phyloP scores from a whole-genome alignment of 2,888 invertebrate genomes.

The Microplitis manilae region DNA sequence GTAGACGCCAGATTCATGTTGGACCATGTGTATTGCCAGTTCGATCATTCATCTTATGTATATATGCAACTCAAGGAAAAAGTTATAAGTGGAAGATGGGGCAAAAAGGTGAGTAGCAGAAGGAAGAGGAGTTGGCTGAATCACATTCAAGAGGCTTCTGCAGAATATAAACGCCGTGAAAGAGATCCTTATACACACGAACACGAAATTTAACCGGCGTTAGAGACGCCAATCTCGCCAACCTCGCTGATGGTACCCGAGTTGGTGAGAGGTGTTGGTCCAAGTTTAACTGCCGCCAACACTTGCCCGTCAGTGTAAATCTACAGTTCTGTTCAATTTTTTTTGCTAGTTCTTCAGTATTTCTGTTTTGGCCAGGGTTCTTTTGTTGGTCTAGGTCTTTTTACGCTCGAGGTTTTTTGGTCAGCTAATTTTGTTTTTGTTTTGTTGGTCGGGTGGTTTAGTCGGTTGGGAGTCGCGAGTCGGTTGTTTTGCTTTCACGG shows the following conservation, averaged over 20 bases:
- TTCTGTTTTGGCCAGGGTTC: background rate
- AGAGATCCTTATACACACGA: background rate
- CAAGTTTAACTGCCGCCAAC: too few relatives aligned
- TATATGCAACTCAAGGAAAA: slow-evolving; percentile 7
- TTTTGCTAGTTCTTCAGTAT: background rate
- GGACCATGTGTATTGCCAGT: slow-evolving; percentile 52
- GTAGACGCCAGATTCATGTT: background rate
- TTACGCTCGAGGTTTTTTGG: background rate
- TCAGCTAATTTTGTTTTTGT: background rate
- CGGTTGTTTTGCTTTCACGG: background rate
- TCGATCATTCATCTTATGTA: slow-evolving; percentile 9
- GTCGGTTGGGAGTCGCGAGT: background rate
- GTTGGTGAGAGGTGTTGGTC: background rate
- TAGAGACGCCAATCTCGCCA: background rate
- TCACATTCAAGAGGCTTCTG: too few relatives aligned
- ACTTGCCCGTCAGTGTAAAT: background rate
- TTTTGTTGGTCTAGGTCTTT: background rate
- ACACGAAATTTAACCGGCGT: background rate
- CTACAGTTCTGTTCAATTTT: background rate
- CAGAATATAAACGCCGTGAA: too few relatives aligned
- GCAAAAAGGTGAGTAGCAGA: too few relatives aligned
- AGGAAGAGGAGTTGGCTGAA: too few relatives aligned
- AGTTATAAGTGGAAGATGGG: background rate
- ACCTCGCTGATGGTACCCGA: background rate
- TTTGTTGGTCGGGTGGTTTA: background rate